A percentile compares a stretch with the other conserved stretches of the same genome.
These are phyloP conservation scores for Rhingia campestris DNA, from an alignment of 2,888 invertebrate species.

Conservation along the genomic window DNA sequence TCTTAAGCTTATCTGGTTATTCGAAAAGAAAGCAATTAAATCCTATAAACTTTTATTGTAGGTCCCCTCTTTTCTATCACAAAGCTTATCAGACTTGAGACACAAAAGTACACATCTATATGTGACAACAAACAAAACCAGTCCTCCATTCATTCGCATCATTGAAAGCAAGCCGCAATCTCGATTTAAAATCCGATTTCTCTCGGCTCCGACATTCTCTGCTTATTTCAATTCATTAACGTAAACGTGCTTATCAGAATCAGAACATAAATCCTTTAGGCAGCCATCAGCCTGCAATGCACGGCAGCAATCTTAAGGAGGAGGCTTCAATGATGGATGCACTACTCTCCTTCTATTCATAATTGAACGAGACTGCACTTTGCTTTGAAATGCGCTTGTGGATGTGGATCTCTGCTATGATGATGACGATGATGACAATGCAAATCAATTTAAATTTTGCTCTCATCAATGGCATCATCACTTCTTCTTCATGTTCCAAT, in stretches of 20 bases:
- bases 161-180: slow-evolving; percentile 16
- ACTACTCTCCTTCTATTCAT: background rate
- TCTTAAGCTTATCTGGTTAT: too few relatives aligned
- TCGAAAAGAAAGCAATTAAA: too few relatives aligned
- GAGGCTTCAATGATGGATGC: background rate
- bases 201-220: background rate
- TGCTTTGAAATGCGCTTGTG: slow-evolving; percentile 14
- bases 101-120: background rate
- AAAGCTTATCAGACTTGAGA: background rate
- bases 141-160: background rate
- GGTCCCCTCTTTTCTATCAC: background rate
- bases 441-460: slow-evolving; percentile 62
- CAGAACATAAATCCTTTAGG: slow-evolving; percentile 30
- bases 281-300: slow-evolving; percentile 19
- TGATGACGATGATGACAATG: slow-evolving; percentile 51
- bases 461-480: slow-evolving; percentile 17
- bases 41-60: too few relatives aligned
- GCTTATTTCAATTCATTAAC: slow-evolving; percentile 40
- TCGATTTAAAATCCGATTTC: slow-evolving; percentile 18
- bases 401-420: background rate
- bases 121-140: background rate
- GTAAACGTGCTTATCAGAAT: slow-evolving; percentile 55
- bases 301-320: slow-evolving; percentile 31
- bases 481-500: slow-evolving; percentile 43
- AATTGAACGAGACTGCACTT: slow-evolving; percentile 51